phyloP scores from a whole-genome alignment of 2,888 invertebrate genomes.

The Pollenia labialis region DNA sequence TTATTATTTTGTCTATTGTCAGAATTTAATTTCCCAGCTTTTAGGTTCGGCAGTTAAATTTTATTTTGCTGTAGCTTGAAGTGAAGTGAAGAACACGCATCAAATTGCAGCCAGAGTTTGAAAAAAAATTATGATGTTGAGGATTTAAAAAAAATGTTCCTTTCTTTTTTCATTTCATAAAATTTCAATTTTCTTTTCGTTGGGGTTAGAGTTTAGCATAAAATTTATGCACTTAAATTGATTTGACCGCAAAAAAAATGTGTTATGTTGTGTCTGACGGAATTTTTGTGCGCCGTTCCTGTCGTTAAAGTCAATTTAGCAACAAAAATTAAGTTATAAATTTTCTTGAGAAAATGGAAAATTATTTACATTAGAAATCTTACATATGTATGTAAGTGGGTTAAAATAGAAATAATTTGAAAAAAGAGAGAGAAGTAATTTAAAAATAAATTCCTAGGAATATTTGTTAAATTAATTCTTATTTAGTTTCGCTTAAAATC shows the following conservation, averaged over 20 bases:
- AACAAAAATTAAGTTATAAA: slow-evolving; percentile 37
- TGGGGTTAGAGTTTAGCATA: slow-evolving; percentile 61
- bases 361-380: not conserved
- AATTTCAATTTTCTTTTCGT: slow-evolving; percentile 38
- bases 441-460: too few species aligned
- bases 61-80: not conserved
- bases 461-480: too few species aligned
- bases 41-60: not conserved
- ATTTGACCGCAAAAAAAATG: slow-evolving; percentile 65
- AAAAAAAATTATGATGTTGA: slow-evolving; percentile 2
- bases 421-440: too few species aligned
- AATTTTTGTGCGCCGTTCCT: not conserved
- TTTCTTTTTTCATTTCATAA: slow-evolving; percentile 16
- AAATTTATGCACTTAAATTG: slow-evolving; percentile 61
- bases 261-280: slow-evolving; percentile 37
- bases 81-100: slow-evolving; percentile 16
- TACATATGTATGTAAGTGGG: too few species aligned
- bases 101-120: not conserved
- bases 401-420: too few species aligned
- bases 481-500: too few species aligned
- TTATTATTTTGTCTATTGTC: slow-evolving; percentile 25
- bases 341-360: slow-evolving; percentile 30
- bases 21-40: not conserved
- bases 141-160: not conserved
- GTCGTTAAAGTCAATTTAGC: slow-evolving; percentile 1